Base-by-base conservation (phyloP, 1,140 invertebrate genomes). In the Papilio aristodemus region DNA sequence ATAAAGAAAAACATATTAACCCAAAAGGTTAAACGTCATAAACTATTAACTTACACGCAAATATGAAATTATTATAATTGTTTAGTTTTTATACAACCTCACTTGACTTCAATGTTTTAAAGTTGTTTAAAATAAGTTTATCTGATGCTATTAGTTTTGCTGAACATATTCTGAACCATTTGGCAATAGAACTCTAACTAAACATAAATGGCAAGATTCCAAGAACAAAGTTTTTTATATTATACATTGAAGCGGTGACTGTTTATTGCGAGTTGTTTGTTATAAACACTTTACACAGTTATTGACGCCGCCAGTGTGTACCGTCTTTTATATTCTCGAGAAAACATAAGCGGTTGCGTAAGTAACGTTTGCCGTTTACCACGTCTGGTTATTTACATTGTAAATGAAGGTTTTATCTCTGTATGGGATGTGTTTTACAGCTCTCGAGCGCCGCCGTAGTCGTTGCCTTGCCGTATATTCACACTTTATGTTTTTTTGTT, bases 341-440 rank as follows among this genome's bases (percentile, higher is more conserved):
- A 19, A 60, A 38, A 60, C 14, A 59, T 27, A 59, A 32, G 17
- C 58, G 38, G 27, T 60, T 60, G 17, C 17, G 36, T 36, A 19
- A 60, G 17, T 60, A 37, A 37, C 14, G 25, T 57, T 27, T 27
- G 32, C 17, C n/a, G 57, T 60, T 59, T 17, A 60, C 25, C 32
- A 60, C 17, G 36, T 38, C 36, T 38, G 46, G n/a, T 25, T 14
- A 59, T 59, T 36, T 60, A 37, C 58, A 60, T 60, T 60, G 36
- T 60, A 39, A 37, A 60, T 60, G 58, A 36, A 37, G 58, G 36
- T 60, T 60, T 37, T 60, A 60, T 60, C 58, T 60, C 36, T 22
- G 32, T 38, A 37, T 58, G 57, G 57, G 58, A 37, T 60, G 32
- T 60, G 27, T 59, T 37, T 60, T 60, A 60, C 36, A 39, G 14